phyloP scores from a whole-genome alignment of 2,888 invertebrate species.

The Beris morrisii region DNA sequence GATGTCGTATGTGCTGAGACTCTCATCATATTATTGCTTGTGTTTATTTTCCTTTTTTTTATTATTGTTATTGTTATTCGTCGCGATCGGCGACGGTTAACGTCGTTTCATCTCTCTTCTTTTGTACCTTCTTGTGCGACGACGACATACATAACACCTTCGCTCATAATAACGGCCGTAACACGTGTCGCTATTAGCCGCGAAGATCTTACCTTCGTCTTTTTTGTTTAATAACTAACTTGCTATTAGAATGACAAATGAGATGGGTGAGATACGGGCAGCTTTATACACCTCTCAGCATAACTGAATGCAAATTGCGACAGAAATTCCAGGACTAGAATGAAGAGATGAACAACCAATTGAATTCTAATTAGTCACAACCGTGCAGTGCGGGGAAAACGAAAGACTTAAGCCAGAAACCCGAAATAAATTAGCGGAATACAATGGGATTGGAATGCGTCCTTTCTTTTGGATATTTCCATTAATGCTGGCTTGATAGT shows the following conservation, averaged over 20 bases:
- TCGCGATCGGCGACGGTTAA: neutral
- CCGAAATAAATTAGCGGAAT: neutral
- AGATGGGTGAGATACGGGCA: neutral
- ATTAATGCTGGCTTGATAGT: too few species aligned
- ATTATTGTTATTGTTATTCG: neutral
- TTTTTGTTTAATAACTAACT: constrained; percentile 4
- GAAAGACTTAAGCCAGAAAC: constrained; percentile 27
- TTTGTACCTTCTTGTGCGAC: neutral
- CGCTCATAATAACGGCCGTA: constrained; percentile 8
- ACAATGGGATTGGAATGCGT: too few species aligned
- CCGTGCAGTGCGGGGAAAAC: neutral
- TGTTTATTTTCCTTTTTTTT: constrained; percentile 1
- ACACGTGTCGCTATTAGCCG: constrained; percentile 30
- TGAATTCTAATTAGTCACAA: neutral
- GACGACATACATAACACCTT: constrained; percentile 7
- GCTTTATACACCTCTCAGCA: neutral
- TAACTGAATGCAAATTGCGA: neutral
- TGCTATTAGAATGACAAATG: constrained; percentile 13
- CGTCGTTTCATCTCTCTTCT: neutral
- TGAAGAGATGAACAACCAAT: neutral
- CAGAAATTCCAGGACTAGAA: neutral
- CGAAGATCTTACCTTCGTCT: constrained; percentile 4
- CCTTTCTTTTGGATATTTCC: too few species aligned
- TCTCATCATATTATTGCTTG: neutral
- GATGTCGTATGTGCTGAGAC: neutral